Evolutionary conservation across 2,888 invertebrate species (phyloP).

Genomic region (Seladonia tumulorum): DNA sequence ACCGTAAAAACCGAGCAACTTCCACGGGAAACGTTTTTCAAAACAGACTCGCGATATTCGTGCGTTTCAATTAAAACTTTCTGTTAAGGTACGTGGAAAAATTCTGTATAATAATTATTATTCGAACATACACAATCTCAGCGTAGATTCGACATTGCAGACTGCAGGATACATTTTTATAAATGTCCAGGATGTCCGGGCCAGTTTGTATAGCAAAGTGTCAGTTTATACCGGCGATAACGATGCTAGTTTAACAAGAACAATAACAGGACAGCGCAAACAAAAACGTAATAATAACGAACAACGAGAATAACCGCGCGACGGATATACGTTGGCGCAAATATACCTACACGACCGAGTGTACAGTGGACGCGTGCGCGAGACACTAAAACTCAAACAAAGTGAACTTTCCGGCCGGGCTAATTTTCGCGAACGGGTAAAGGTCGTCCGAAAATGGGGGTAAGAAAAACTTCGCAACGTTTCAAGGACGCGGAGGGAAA

Average conservation of each 20-base stretch:
- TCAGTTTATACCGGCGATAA: not conserved
- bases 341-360: not conserved
- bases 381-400: not conserved
- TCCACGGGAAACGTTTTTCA: not conserved
- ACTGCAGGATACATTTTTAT: not conserved
- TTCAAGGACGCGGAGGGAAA: not conserved
- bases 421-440: not conserved
- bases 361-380: not conserved
- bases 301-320: not conserved
- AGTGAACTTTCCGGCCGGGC: not conserved
- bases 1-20: not conserved
- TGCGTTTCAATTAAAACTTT: not conserved
- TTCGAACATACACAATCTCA: not conserved
- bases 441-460: not conserved
- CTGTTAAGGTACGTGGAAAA: not conserved
- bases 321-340: not conserved
- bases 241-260: not conserved
- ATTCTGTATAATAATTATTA: not conserved
- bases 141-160: not conserved
- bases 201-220: not conserved
- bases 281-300: not conserved
- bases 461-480: not conserved
- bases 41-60: not conserved
- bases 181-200: not conserved
- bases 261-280: not conserved